Percentiles rank a stretch among this genome's conserved stretches.
These are phyloP conservation scores for Rhombomys opimus DNA, from an alignment of 2,113 vertebrate genomes.

Conservation along the genomic window DNA sequence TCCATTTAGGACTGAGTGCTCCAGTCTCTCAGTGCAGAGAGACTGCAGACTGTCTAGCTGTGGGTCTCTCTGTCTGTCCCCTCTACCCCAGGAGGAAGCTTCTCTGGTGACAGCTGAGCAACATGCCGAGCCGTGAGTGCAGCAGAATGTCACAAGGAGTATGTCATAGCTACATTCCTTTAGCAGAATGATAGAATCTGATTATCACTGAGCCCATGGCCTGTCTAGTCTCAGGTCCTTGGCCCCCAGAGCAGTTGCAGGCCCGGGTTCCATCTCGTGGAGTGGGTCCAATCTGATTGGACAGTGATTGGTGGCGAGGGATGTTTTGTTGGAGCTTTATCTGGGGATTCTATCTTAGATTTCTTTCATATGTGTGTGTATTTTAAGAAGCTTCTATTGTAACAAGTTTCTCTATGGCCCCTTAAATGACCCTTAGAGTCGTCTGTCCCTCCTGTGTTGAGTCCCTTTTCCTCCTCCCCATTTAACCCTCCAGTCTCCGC, in stretches of 20 bases:
- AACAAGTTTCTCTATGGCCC: neutral
- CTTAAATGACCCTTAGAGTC: neutral
- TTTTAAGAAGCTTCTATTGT: neutral
- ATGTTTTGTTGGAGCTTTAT: neutral
- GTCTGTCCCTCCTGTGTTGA: neutral
- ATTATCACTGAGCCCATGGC: neutral
- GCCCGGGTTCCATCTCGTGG: neutral
- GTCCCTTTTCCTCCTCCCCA: neutral
- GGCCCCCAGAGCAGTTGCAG: neutral
- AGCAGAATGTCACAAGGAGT: neutral
- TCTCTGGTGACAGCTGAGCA: neutral
- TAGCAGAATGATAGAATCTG: neutral
- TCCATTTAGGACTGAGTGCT: neutral
- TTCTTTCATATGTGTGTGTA: neutral
- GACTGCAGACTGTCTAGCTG: neutral
- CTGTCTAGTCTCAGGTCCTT: neutral
- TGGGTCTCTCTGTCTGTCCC: neutral
- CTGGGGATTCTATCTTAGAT: neutral
- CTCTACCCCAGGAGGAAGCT: neutral
- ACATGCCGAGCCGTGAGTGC: neutral
- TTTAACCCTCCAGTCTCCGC: neutral
- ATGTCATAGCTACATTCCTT: neutral
- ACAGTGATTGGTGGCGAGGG: neutral
- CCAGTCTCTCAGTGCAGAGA: neutral
- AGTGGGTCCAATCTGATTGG: neutral